These are phyloP conservation scores for Amphiprion ocellaris DNA, from an alignment of 2,113 vertebrate genomes.

Conservation along the genomic window DNA sequence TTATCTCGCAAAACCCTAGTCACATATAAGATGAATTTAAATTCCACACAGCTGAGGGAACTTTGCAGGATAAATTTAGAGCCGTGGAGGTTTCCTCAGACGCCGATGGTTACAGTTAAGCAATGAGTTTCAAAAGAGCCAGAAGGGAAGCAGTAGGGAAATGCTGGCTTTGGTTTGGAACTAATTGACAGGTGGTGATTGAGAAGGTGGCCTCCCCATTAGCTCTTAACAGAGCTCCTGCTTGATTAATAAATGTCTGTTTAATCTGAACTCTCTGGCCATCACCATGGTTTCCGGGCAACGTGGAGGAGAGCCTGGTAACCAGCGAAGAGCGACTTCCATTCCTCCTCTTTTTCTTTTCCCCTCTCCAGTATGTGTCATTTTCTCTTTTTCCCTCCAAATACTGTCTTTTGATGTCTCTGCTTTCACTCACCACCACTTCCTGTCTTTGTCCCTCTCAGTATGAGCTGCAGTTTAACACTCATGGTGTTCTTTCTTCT, in stretches of 20 bases:
- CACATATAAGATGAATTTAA: background rate
- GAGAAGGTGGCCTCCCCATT: constrained; percentile 49
- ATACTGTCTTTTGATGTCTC: constrained; percentile 9
- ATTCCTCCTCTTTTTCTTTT: constrained; percentile 22
- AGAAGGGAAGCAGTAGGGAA: background rate
- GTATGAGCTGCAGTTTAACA: background rate
- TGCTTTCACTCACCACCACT: constrained; percentile 2
- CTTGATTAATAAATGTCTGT: constrained; percentile 70
- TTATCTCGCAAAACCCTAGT: constrained; percentile 1
- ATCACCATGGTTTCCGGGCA: constrained; percentile 59
- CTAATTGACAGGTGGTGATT: constrained; percentile 47
- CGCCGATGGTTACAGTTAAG: background rate
- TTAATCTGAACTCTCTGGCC: constrained; percentile 32
- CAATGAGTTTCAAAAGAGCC: background rate
- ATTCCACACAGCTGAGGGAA: background rate
- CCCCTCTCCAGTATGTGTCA: background rate
- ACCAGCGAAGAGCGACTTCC: background rate
- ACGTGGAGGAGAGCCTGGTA: constrained; percentile 44
- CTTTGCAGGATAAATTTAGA: constrained; percentile 13
- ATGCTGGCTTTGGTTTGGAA: constrained; percentile 13
- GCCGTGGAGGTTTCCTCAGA: background rate
- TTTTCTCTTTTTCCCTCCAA: constrained; percentile 11
- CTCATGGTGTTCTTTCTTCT: background rate
- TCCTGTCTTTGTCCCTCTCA: background rate
- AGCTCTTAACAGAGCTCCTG: constrained; percentile 54